phyloP scores from a whole-genome alignment of 2,797 vertebrate genomes.

The Carapus acus region DNA sequence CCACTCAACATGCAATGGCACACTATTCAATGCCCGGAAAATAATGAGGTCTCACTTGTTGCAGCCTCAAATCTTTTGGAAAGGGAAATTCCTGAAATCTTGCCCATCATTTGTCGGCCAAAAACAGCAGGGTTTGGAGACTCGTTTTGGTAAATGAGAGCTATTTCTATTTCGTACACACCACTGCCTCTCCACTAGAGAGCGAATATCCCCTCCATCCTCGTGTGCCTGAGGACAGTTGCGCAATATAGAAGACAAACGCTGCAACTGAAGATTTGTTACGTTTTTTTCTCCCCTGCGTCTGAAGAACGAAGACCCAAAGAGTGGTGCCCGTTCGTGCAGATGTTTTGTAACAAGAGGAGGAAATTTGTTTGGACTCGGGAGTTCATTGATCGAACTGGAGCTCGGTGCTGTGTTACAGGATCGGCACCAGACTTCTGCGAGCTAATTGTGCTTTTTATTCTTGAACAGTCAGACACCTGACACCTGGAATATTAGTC shows the following conservation, averaged over 20 bases:
- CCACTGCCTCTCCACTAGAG: constrained; percentile 30
- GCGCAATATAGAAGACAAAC: constrained; percentile 31
- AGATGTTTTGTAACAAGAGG: not conserved
- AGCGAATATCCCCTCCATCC: constrained; percentile 35
- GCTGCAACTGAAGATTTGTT: constrained; percentile 21
- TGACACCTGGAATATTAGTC: not conserved
- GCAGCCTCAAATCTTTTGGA: constrained; percentile 17
- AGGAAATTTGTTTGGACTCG: not conserved
- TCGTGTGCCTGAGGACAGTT: constrained; percentile 34
- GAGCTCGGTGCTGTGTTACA: too few relatives aligned
- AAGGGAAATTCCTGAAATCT: constrained; percentile 14
- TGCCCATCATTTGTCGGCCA: constrained; percentile 35
- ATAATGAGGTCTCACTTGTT: constrained; percentile 41
- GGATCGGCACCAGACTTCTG: too few relatives aligned
- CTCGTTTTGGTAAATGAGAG: constrained; percentile 31
- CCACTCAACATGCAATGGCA: not conserved
- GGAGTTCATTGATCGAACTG: too few relatives aligned
- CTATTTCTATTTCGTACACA: constrained; percentile 39
- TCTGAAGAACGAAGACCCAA: constrained; percentile 12
- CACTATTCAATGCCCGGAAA: constrained; percentile 32
- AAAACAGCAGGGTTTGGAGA: constrained; percentile 8
- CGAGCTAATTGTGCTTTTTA: not conserved
- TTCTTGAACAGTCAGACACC: not conserved
- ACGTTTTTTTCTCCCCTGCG: constrained; percentile 31
- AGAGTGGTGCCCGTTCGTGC: not conserved